Evolutionary conservation across 2,888 invertebrate genomes (phyloP).

Genomic region (Criorhina ranunculi): DNA sequence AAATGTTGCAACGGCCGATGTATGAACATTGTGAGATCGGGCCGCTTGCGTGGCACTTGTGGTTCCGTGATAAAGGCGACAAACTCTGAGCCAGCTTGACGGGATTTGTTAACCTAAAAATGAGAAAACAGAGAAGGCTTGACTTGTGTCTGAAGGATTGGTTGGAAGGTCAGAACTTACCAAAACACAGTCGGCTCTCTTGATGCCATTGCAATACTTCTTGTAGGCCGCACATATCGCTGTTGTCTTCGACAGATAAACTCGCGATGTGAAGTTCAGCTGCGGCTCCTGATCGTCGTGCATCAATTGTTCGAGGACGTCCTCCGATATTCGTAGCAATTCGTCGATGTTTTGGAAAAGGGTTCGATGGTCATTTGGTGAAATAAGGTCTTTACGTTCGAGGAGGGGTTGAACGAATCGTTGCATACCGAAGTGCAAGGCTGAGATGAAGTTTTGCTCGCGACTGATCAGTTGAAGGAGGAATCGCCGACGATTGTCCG

Average conservation of each 20-base stretch:
- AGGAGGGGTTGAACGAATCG: constrained; percentile 91
- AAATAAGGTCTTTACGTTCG: constrained; percentile 91
- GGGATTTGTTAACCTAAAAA: constrained; percentile 88
- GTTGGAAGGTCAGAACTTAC: constrained; percentile 84
- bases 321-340: constrained; percentile 90
- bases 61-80: constrained; percentile 92
- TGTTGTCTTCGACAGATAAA: constrained; percentile 90
- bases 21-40: constrained; percentile 93
- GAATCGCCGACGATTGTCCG: constrained; percentile 88
- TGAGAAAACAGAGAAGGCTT: constrained; percentile 19
- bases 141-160: neutral
- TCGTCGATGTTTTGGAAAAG: constrained; percentile 95
- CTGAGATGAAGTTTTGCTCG: constrained; percentile 92
- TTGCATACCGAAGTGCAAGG: constrained; percentile 91
- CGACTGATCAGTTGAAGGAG: constrained; percentile 90
- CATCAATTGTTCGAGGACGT: constrained; percentile 90
- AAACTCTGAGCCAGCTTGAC: constrained; percentile 91
- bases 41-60: constrained; percentile 91
- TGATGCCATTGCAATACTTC: constrained; percentile 93
- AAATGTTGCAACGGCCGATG: constrained; percentile 94
- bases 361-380: constrained; percentile 90
- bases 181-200: constrained; percentile 93
- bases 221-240: constrained; percentile 91
- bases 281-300: constrained; percentile 90
- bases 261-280: constrained; percentile 88